Conservation (phyloP, 2,888 invertebrate species). For the Acronicta aceris region DNA sequence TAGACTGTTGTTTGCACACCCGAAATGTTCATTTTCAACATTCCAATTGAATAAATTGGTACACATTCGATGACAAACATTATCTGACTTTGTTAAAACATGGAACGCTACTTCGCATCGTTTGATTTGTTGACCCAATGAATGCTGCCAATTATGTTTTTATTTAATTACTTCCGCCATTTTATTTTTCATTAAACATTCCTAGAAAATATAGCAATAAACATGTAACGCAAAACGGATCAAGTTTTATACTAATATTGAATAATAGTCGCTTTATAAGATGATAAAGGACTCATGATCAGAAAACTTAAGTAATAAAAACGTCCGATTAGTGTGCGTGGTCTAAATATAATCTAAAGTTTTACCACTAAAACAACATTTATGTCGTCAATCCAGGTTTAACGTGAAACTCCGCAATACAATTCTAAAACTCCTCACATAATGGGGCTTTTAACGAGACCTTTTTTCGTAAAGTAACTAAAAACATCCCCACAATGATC, state of each 20-base stretch:
- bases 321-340: constrained; percentile 47
- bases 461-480: constrained; percentile 84
- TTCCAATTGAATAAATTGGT: constrained; percentile 63
- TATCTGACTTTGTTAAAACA: constrained; percentile 52
- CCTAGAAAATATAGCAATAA: too few species aligned
- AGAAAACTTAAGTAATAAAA: constrained; percentile 43
- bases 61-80: constrained; percentile 66
- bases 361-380: constrained; percentile 70
- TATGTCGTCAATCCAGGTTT: constrained; percentile 74
- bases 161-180: constrained; percentile 26
- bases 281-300: constrained; percentile 24
- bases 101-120: constrained; percentile 37
- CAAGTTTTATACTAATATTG: constrained; percentile 9
- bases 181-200: constrained; percentile 11
- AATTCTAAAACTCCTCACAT: constrained; percentile 85
- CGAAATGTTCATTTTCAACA: constrained; percentile 65
- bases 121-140: constrained; percentile 45
- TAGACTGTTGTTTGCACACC: constrained; percentile 69
- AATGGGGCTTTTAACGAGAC: constrained; percentile 85
- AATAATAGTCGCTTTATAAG: constrained; percentile 18
- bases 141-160: constrained; percentile 38
- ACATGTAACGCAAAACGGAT: constrained; percentile 2
- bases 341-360: constrained; percentile 73
- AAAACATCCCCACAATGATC: constrained; percentile 87
- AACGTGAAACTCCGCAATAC: constrained; percentile 74